These are phyloP conservation scores for Mionectes olivaceus DNA, from an alignment of 2,797 vertebrate genomes.

Conservation along the genomic window DNA sequence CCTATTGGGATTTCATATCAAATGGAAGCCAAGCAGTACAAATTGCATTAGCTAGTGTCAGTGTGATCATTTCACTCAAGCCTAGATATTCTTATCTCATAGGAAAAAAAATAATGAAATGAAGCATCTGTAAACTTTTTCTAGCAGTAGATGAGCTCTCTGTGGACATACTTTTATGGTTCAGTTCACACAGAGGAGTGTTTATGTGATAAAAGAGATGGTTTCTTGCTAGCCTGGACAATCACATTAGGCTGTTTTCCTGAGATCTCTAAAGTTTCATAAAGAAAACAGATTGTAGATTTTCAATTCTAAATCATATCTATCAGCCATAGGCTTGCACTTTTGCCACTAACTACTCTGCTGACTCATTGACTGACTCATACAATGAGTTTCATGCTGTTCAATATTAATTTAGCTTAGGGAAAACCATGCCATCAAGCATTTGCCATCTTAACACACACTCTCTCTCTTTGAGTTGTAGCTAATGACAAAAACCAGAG, in stretches of 20 bases:
- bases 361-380: constrained; percentile 56
- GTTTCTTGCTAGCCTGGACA: constrained; percentile 23
- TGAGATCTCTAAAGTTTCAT: constrained; percentile 32
- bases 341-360: constrained; percentile 2
- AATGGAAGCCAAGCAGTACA: background rate
- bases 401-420: constrained; percentile 33
- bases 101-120: background rate
- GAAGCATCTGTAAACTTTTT: background rate
- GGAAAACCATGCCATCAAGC: background rate
- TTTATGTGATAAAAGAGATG: constrained; percentile 3
- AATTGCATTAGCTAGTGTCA: background rate
- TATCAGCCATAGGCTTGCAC: background rate
- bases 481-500: background rate
- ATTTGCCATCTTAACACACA: background rate
- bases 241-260: constrained; percentile 20
- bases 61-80: background rate
- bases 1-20: background rate
- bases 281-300: background rate
- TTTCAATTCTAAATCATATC: constrained; percentile 19
- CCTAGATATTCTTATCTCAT: background rate
- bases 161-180: background rate
- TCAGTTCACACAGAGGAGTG: background rate
- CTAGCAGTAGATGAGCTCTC: background rate
- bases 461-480: background rate
- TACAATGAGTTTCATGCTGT: constrained; percentile 5